These are phyloP conservation scores for Nycticryphes semicollaris DNA, from an alignment of 2,113 vertebrate genomes.

Conservation along the genomic window DNA sequence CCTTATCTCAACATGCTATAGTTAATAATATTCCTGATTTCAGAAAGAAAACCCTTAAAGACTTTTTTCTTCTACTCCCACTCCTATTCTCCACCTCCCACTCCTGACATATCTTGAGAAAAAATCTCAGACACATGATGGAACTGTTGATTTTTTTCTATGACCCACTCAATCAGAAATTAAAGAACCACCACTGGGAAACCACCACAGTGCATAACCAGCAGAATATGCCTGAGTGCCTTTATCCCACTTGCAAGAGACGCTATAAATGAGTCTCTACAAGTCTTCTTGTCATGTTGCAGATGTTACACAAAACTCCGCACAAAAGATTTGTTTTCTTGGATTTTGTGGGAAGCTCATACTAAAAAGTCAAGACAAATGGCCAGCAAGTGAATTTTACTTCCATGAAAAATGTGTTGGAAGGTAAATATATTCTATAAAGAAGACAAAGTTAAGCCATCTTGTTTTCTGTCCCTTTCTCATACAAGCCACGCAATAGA, in stretches of 20 bases:
- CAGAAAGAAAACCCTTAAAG: neutral
- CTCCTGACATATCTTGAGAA: constrained; percentile 50
- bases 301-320: neutral
- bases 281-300: neutral
- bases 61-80: constrained; percentile 43
- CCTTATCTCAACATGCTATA: neutral
- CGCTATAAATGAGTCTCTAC: neutral
- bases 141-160: constrained; percentile 21
- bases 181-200: neutral
- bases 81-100: constrained; percentile 60
- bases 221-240: neutral
- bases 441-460: constrained; percentile 6
- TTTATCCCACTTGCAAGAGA: neutral
- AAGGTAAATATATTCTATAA: neutral
- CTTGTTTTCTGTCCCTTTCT: constrained; percentile 7
- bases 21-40: neutral
- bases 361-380: neutral
- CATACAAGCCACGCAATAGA: neutral
- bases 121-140: constrained; percentile 54
- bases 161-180: constrained; percentile 55
- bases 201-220: neutral
- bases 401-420: neutral
- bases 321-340: neutral
- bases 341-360: neutral
- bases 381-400: constrained; percentile 4